Evolutionary conservation across 2,113 vertebrate genomes (phyloP), one percentile per base, ranked within the genome.

Genomic region (Rhodinocichla rosea): DNA sequence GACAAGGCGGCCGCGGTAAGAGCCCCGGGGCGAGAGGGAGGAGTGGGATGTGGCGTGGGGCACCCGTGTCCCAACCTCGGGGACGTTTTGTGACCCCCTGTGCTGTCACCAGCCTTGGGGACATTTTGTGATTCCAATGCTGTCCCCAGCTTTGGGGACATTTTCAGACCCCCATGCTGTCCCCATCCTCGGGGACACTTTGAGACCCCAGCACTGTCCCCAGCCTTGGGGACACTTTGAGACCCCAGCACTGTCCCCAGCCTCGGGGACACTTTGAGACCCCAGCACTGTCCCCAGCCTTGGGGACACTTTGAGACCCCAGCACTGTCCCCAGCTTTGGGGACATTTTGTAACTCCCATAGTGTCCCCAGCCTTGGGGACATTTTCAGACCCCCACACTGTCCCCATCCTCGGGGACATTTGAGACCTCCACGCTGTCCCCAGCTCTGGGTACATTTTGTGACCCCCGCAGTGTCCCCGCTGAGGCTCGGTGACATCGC

Each of bases 321-420:
- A 5, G 1, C 7, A 14, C 1, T 35, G 45, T 49, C 24, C 12
- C n/a, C 10, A 4, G 18, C 14, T 8, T 15, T 26, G 14, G 49
- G 24, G 23, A 49, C 24, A 15, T 14, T 14, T 12, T 44, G 32
- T 5, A n/a, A 12, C 13, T 24, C 45, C 45, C 21, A 3, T 5
- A 1, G 1, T 45, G 15, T 65, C 42, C 32, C 63, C 42, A 4
- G 2, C 21, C 1, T 9, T 1, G 4, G 63, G 32, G 26, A 32
- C 12, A 8, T 5, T 6, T 5, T 16, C 13, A 4, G 21, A 18
- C 15, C 44, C 27, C 27, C 11, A 1, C 1, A 2, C 1, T 55
- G 30, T n/a, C 16, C 39, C 69, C 39, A 14, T 4, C 30, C 1
- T 20, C 3, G 4, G 47, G 47, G 47, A 35, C 9, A 3, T 8